Conservation (phyloP, 2,113 vertebrate genomes). For the Ictalurus furcatus region DNA sequence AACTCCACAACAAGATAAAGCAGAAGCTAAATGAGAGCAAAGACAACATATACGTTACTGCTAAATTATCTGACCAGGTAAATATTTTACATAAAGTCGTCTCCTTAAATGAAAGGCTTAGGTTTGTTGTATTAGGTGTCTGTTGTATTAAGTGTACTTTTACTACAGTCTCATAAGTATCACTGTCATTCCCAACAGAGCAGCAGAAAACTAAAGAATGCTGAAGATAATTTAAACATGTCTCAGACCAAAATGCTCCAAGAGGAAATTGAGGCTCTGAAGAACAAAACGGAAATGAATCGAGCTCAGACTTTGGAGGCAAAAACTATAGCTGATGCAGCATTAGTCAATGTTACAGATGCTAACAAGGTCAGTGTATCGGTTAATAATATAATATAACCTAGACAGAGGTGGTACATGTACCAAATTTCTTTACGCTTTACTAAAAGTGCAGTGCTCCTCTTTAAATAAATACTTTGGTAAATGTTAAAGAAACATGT, state of each 20-base stretch:
- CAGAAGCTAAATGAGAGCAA: constrained; percentile 61
- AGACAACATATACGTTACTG: constrained; percentile 55
- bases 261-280: constrained; percentile 65
- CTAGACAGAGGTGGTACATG: neutral
- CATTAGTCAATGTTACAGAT: constrained; percentile 50
- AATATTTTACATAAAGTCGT: neutral
- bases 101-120: neutral
- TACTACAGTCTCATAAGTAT: neutral
- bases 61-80: constrained; percentile 70
- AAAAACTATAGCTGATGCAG: constrained; percentile 62
- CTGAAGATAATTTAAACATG: constrained; percentile 60
- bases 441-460: neutral
- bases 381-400: neutral
- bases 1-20: constrained; percentile 66
- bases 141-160: neutral
- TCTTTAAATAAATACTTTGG: neutral
- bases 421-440: neutral
- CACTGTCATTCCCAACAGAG: constrained; percentile 63
- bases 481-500: neutral
- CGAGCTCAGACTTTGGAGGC: constrained; percentile 60
- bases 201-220: constrained; percentile 64
- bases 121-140: neutral
- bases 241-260: constrained; percentile 60
- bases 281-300: constrained; percentile 70
- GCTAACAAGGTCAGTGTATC: constrained; percentile 61